Evolutionary conservation across 2,797 vertebrate species (phyloP), one percentile per base, ranked within the genome.

Genomic region (Sciurus vulgaris): DNA sequence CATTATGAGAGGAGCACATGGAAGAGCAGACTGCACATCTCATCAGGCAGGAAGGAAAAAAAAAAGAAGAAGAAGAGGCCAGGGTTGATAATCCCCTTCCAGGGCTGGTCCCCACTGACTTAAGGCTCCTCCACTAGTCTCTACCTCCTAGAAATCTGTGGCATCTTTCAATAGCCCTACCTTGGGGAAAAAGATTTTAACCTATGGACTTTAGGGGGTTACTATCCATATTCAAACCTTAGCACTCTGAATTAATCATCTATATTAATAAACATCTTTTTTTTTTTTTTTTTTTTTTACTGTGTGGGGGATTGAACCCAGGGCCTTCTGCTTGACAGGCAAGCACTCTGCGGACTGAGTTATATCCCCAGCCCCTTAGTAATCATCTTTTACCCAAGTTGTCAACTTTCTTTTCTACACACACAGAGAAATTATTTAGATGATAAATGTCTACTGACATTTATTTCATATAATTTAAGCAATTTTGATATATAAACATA

Each of bases 401-500:
- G 65, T 74, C 26, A 56, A n/a, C 17, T 89, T 93, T 8, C 22
- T 70, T 88, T 88, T 51, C 49, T 92, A 69, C 1, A 83, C n/a
- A 54, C 14, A 44, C 8, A 85, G 30, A 70, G 63, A 85, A 85
- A 28, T 72, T 63, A 84, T 49, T 89, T 84, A 90, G 51, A 78
- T 61, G 63, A 35, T 26, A 59, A 69, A 67, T 78, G 44, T 47
- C 88, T 47, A 56, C 22, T 65, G 63, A 22, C 4, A 73, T 86
- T 91, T 94, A 90, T 82, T 74, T 79, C 73, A 73, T 56, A 86
- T 9, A 73, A 65, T 81, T 54, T 63, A 85, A 85, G 72, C 17
- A 86, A 35, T 54, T 94, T 72, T 86, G 17, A 47, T 54, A 10
- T 47, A 28, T 56, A 81, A 77, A 47, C 41, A 54, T 59, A 22